phyloP scores from a whole-genome alignment of 2,888 invertebrate genomes.

The Tortrix viridana region DNA sequence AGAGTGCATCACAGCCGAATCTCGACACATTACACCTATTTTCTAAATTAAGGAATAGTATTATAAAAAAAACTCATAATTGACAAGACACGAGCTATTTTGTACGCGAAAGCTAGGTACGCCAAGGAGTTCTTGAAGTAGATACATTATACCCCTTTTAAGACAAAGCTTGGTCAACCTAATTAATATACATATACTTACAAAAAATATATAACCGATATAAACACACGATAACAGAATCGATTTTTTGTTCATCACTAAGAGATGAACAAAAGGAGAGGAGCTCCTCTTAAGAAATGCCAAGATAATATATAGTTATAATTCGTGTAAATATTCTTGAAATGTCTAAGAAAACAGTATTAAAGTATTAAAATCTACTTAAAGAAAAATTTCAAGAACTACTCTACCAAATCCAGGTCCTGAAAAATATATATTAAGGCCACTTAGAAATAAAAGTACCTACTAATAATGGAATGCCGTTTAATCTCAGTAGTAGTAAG shows the following conservation, averaged over 20 bases:
- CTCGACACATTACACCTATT: constrained; percentile 28
- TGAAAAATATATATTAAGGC: constrained; percentile 30
- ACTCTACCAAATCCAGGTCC: constrained; percentile 3
- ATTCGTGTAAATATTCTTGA: neutral
- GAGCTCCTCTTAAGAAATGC: constrained; percentile 42
- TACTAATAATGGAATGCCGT: constrained; percentile 11
- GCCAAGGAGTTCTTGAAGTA: too few species aligned
- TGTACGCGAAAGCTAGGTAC: too few species aligned
- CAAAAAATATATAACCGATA: too few species aligned
- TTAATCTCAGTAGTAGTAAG: constrained; percentile 32
- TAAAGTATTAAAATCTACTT: neutral
- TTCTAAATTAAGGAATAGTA: constrained; percentile 17
- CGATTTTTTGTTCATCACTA: constrained; percentile 9
- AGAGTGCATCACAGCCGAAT: constrained; percentile 36
- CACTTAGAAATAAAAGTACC: constrained; percentile 34
- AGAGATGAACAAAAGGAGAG: too few species aligned
- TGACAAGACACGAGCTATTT: too few species aligned
- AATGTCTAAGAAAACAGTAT: neutral
- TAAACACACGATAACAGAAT: too few species aligned
- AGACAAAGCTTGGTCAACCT: too few species aligned
- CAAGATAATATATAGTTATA: constrained; percentile 34
- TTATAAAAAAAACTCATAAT: too few species aligned
- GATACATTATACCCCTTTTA: too few species aligned
- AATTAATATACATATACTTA: too few species aligned
- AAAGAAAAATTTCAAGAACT: neutral